Evolutionary conservation across 2,797 vertebrate genomes (phyloP), one percentile per base, ranked within the genome.

Genomic region (Hafferia zeledoni): DNA sequence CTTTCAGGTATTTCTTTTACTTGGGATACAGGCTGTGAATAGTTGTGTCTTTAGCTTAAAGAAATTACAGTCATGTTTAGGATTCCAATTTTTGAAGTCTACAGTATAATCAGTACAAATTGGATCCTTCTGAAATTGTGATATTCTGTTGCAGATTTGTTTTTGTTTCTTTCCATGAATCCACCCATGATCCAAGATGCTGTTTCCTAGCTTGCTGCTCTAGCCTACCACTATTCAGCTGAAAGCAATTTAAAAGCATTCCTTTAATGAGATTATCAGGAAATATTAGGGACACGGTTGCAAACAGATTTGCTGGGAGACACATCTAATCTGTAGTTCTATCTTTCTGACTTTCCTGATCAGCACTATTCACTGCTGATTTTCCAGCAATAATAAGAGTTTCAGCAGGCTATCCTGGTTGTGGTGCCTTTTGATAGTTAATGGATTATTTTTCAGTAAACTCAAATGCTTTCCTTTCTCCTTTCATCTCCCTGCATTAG

Each of bases 11-110:
- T 33, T 60, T 6, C 11, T 13, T 28, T 72, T 59, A 2, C 19
- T 67, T 67, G 6, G 11, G 41, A 30, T 11, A 47, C 2, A 8
- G 9, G 2, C 0, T 61, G 12, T 52, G 17, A 6, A 37, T 7
- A 41, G 6, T 47, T 83, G 8, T 67, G 25, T 9, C 22, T 65
- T 89, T 56, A 17, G 27, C 9, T 90, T 28, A 10, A 11, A 70
- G 16, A 75, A 78, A 71, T 41, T 86, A 20, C 5, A 30, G 6
- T 4, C 20, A 15, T 0, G 4, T 85, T 88, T 74, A 55, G 31
- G 6, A 55, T 46, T 64, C 12, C 30, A 2, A 31, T 23, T 23
- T 72, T 46, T 39, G 15, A 82, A 67, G 13, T 53, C 17, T 35
- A 63, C 13, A 15, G 5, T 13, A 12, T 2, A 39, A 14, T 23